Base-by-base conservation (phyloP, 2,888 invertebrate species). In the Diploptera punctata region DNA sequence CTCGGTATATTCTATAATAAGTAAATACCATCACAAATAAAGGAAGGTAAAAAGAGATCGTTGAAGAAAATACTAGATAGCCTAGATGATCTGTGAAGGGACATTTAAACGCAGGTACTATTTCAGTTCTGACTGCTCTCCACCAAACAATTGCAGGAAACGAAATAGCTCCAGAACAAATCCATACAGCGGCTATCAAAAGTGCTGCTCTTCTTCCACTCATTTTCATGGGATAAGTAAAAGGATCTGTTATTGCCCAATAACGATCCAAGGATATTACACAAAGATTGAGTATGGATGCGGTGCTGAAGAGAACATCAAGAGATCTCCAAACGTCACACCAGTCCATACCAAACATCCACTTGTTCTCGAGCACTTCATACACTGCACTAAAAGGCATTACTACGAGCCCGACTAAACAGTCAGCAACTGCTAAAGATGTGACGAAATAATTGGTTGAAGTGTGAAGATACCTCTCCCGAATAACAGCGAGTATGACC, bases 221-320 rank as follows among this genome's bases (percentile, higher is more conserved):
- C 95, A 99, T 98, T 76, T 93, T 88, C 85, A 93, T 94, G 1
- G 98, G 97, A 84, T 99, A 99, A 62, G 95, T 95, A 77, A 99
- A 97, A 0, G 99, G 99, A 84, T 99, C 98, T 16, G 97, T 98
- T 75, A 99, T 99, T 60, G 99, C 99, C 98, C 98, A 98, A 83
- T 99, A 99, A 19, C 98, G 90, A 82, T 98, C 98, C 79, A 98
- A 82, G 0, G 97, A 96, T 79, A 98, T 99, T 33, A 99, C 97
- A 84, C 99, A 99, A 70, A 99, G 86, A 84, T 99, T 99, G 67
- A 99, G 87, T 78, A 99, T 99, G 13, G 98, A 98, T 4, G 98
- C 98, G 0, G 99, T 99, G 79, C 97, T 97, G 79, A 98, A 98
- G 1, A 99, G 88, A 1, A 99, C 99, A 81, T 99, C 99, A 76